A percentile compares a stretch with the other conserved stretches of the same genome.
Conservation (phyloP, 2,888 invertebrate species). For the Cosmorhoe ocellata region DNA sequence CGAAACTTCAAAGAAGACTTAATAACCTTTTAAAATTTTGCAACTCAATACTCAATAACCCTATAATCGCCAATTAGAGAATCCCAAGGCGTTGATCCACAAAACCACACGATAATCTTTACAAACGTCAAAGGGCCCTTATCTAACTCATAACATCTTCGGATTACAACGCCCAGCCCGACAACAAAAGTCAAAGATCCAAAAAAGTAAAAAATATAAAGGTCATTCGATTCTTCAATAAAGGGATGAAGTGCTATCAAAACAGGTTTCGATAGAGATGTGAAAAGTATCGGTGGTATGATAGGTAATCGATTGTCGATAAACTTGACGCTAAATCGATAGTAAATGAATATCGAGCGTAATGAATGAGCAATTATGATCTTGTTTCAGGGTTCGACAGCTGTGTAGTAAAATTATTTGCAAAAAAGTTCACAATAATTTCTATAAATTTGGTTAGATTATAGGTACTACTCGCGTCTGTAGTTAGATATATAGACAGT, state of each 20-base stretch:
- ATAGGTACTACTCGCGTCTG: no score
- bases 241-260: slow-evolving; percentile 20
- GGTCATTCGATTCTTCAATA: slow-evolving; percentile 22
- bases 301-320: slow-evolving; percentile 23
- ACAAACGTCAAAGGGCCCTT: slow-evolving; percentile 1
- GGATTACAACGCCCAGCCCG: slow-evolving; percentile 4
- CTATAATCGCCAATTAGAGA: no score
- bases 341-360: slow-evolving; percentile 1
- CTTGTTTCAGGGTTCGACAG: neutral
- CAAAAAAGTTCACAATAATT: no score
- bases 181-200: slow-evolving; percentile 15
- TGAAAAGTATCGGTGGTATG: slow-evolving; percentile 19
- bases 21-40: no score
- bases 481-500: no score
- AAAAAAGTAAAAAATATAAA: slow-evolving; percentile 14
- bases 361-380: neutral
- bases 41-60: no score
- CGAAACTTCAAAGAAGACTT: no score
- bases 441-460: no score
- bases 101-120: slow-evolving; percentile 6
- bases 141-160: slow-evolving; percentile 14
- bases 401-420: neutral
- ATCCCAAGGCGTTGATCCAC: neutral
- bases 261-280: slow-evolving; percentile 18
- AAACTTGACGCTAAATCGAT: slow-evolving; percentile 12